These are phyloP conservation scores for Auanema freiburgensis DNA, from an alignment of 2,888 invertebrate species.

Conservation along the genomic window DNA sequence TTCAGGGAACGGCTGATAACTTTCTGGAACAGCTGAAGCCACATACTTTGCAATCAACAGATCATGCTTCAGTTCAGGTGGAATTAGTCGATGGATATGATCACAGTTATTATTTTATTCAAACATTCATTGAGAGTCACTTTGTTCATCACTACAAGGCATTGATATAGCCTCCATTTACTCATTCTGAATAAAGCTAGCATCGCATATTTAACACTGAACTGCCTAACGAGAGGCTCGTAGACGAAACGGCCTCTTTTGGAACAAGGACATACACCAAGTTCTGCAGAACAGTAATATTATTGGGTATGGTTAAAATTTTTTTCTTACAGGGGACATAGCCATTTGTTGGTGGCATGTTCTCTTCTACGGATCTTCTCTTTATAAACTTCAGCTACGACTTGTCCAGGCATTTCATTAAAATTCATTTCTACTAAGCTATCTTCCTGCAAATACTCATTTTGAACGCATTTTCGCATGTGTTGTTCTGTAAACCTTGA, in stretches of 20 bases:
- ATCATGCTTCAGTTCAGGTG: conserved; percentile 18
- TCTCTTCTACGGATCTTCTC: conserved; percentile 33
- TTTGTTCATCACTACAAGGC: conserved; percentile 76
- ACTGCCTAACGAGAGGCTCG: background rate
- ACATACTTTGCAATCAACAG: conserved; percentile 28
- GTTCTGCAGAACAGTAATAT: conserved; percentile 2
- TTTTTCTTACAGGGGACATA: conserved; percentile 24
- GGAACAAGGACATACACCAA: conserved; percentile 6
- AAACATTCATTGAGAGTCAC: conserved; percentile 89
- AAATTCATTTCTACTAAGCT: conserved; percentile 43
- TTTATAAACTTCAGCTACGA: conserved; percentile 49
- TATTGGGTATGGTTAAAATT: background rate
- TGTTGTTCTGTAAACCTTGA: no score
- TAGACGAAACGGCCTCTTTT: background rate
- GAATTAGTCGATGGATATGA: conserved; percentile 77
- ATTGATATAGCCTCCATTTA: no score
- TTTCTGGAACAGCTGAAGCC: conserved; percentile 45
- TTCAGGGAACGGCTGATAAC: conserved; percentile 41
- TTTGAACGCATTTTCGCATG: no score
- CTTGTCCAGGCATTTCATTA: conserved; percentile 46
- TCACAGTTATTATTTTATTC: conserved; percentile 90
- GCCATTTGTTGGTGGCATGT: conserved; percentile 13
- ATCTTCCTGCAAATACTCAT: conserved; percentile 34
- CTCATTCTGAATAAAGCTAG: no score
- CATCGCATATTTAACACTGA: no score